These are phyloP conservation scores for Carpatolechia fugitivella DNA, from an alignment of 2,888 invertebrate genomes.

Conservation along the genomic window DNA sequence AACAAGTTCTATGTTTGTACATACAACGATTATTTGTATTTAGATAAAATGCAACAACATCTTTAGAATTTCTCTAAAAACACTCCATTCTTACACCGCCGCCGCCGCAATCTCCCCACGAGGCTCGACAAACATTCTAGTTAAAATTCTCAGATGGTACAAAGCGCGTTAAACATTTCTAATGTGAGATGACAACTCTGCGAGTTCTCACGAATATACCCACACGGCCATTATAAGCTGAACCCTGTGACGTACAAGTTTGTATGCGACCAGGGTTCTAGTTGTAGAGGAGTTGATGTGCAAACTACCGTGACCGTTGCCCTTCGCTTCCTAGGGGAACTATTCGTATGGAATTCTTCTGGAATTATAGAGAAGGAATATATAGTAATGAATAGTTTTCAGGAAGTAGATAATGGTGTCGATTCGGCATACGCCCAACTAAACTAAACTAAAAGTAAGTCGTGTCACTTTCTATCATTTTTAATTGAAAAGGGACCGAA, in stretches of 20 bases:
- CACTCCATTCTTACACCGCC: background rate
- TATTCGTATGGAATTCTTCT: background rate
- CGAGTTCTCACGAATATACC: background rate
- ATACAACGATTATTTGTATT: no score
- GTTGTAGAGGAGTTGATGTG: background rate
- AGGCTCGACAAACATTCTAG: background rate
- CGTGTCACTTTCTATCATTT: no score
- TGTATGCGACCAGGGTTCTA: background rate
- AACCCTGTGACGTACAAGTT: background rate
- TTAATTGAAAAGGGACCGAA: no score
- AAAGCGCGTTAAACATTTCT: background rate
- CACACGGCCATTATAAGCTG: background rate
- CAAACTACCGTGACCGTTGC: conserved; percentile 5
- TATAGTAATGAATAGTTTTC: no score
- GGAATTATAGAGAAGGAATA: background rate
- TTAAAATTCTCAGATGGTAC: conserved; percentile 2
- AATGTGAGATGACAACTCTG: conserved; percentile 1
- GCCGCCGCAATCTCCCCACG: background rate
- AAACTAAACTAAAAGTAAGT: no score
- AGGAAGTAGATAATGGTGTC: no score
- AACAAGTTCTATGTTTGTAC: no score
- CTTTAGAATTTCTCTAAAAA: background rate
- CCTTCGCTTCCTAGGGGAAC: conserved; percentile 9
- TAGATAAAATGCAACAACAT: background rate
- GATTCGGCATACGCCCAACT: no score